Percentiles rank a stretch among this genome's conserved stretches.
phyloP scores from a whole-genome alignment of 2,113 vertebrate species.

The Menura novaehollandiae region DNA sequence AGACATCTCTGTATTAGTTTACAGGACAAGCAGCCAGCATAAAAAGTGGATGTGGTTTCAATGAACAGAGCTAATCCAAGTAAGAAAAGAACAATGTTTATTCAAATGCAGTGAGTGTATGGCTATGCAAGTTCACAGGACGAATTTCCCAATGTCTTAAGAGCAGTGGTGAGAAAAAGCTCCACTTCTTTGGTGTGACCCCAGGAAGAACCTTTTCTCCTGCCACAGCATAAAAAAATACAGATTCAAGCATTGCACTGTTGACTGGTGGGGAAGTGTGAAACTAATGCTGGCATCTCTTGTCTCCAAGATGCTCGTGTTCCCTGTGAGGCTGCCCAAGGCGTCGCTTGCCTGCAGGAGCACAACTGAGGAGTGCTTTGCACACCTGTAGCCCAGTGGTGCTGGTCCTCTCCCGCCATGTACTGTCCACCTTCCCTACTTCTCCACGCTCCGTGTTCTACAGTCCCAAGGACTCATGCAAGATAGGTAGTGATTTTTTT shows the following conservation, averaged over 20 bases:
- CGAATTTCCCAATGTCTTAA: not conserved
- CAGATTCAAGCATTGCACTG: not conserved
- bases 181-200: not conserved
- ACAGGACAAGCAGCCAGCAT: not conserved
- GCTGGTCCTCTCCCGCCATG: not conserved
- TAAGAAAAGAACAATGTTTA: not conserved
- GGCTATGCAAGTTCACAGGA: not conserved
- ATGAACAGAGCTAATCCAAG: not conserved
- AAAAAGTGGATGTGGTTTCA: constrained; percentile 37
- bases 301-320: not conserved
- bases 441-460: not conserved
- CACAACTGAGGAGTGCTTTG: not conserved
- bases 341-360: fast-evolving
- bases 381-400: not conserved
- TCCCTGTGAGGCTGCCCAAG: fast-evolving
- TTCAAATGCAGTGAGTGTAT: not conserved
- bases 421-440: not conserved
- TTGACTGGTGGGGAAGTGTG: not conserved
- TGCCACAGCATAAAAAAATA: not conserved
- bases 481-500: not conserved
- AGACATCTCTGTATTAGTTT: not conserved
- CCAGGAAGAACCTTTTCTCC: not conserved
- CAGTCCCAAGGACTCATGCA: fast-evolving
- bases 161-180: not conserved
- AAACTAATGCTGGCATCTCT: not conserved